Base-by-base conservation (phyloP, 2,113 vertebrate genomes). In the Nesoenas mayeri region DNA sequence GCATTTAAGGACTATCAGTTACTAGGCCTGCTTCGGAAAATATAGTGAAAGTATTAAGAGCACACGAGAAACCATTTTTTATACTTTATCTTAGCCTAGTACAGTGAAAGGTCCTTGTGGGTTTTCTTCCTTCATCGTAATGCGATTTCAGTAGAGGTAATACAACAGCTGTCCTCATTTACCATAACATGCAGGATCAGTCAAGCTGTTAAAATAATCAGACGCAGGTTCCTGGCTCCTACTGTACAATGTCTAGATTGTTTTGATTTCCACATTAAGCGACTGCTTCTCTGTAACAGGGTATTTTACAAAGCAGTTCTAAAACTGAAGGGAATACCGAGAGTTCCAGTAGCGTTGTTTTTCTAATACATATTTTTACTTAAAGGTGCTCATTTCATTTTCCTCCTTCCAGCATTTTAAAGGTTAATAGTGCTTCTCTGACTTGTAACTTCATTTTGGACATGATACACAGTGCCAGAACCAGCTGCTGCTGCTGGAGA, bases 401-500 rank as follows among this genome's bases (percentile, higher is more conserved):
- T 89, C 53, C 85, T 93, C 34, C 83, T 96, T 97, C 97, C 95
- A 95, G 97, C 97, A 98, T 96, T 98, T 98, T 95, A 97, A 91
- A 97, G 97, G 97, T 98, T 98, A 98, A 98, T 97, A 97, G 71
- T 95, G 79, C 86, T 96, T 96, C 96, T 92, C 96, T 90, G 91
- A 89, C 84, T 95, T 96, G 57, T 94, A 96, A 95, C 92, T 97
- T 95, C 94, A 85, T 96, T 96, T 97, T 97, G 95, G 95, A 89
- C 97, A 92, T 97, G 96, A 97, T 97, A 79, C 95, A 91, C 87
- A 93, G 75, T 94, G 87, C 95, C 95, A 96, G 95, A 98, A 97
- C 96, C 98, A 98, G 98, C 98, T 98, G 98, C 98, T 97, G 97
- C 97, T 97, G 96, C 95, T 97, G 92, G 86, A 97, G 97, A 98